Base-by-base conservation (phyloP, 2,113 vertebrate genomes). In the Lonchura striata region DNA sequence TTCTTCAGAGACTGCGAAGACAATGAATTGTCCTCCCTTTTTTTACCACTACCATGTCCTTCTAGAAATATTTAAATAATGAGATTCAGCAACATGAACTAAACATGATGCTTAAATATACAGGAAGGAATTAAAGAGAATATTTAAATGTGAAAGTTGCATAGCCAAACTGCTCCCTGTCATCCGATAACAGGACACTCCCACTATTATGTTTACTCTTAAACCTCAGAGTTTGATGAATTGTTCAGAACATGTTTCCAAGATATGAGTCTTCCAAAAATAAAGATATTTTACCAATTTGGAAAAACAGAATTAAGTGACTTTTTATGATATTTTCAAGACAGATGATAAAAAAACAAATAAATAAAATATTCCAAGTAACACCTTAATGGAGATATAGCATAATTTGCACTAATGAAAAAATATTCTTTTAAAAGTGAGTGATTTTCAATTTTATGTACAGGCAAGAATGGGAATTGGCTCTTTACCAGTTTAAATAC, bases 31-130 rank as follows among this genome's bases (percentile, higher is more conserved):
- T 3, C 13, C 18, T 75, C 6, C 7, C 1, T 10, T 13, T 18
- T n/a, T 80, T 61, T 53, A 0, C 0, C 7, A 5, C 30, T 61
- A 18, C 3, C 20, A 47, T 4, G 25, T 84, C 7, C 20, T 77
- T 64, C 28, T 46, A 50, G 14, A 69, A 71, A 69, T 69, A 72
- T 50, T 85, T 31, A 19, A 76, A 61, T 71, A 3, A 39, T 44
- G 5, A 39, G 23, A 20, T 57, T 86, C 25, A 41, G 6, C 30
- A 54, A 42, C 4, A 33, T 16, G 37, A 88, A 60, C 3, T 41
- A 10, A 91, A 78, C 7, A 11, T 53, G 54, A 46, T 46, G 15
- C 7, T 60, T 39, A 59, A 70, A 52, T 7, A 59, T 31, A 68
- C 0, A 2, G 13, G 63, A 80, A 57, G 25, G 14, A 74, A 37